These are phyloP conservation scores for Tetanocera ferruginea DNA, from an alignment of 2,888 invertebrate genomes.

Conservation along the genomic window DNA sequence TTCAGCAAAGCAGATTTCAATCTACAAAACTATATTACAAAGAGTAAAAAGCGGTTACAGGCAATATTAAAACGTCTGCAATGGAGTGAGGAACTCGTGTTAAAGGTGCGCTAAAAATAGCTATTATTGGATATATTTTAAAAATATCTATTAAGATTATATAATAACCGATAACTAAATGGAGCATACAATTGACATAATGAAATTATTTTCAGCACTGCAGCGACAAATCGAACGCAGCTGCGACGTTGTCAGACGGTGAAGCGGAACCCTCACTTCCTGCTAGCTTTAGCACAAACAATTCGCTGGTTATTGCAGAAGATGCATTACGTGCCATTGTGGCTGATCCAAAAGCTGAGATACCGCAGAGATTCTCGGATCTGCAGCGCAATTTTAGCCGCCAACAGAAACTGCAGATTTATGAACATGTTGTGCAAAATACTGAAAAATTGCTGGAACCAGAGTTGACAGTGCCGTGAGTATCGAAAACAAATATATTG, in stretches of 20 bases:
- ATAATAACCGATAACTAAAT: constrained; percentile 1
- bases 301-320: constrained; percentile 48
- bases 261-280: constrained; percentile 46
- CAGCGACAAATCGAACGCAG: constrained; percentile 41
- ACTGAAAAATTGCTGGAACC: constrained; percentile 54
- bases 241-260: not conserved
- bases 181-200: not conserved
- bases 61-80: constrained; percentile 53
- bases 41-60: constrained; percentile 49
- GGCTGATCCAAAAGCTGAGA: constrained; percentile 22
- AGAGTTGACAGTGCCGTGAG: constrained; percentile 53
- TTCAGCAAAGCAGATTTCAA: constrained; percentile 2
- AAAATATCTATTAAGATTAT: not conserved
- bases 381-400: constrained; percentile 56
- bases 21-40: constrained; percentile 45
- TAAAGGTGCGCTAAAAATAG: constrained; percentile 46
- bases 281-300: constrained; percentile 46
- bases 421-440: constrained; percentile 58
- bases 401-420: constrained; percentile 57
- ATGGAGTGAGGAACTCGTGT: constrained; percentile 57
- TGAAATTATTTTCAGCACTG: constrained; percentile 38
- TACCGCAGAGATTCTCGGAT: constrained; percentile 57
- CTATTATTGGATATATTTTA: not conserved
- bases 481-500: not conserved
- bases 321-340: constrained; percentile 50